Evolutionary conservation across 2,797 vertebrate genomes (phyloP), one percentile per base, ranked within the genome.

Genomic region (Loriculus beryllinus): DNA sequence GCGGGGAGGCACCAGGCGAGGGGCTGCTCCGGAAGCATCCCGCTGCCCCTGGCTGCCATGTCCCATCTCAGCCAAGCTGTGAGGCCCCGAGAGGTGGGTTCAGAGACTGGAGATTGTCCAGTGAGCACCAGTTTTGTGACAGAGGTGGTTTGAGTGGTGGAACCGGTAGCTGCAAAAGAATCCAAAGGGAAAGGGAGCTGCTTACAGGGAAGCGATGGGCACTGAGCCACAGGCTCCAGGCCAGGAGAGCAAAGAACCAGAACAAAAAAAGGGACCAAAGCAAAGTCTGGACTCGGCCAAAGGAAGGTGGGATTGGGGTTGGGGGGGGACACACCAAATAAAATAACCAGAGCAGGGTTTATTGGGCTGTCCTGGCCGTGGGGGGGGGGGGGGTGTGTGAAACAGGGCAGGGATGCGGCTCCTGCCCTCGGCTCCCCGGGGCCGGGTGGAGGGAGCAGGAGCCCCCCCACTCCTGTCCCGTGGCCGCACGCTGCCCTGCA

Each of bases 101-200:
- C 80, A 80, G 92, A 93, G 84, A 95, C 94, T 95, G 94, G 96
- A 97, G 79, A 69, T 94, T 2, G 7, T 97, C 95, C 96, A 97
- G 96, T 95, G 60, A 97, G 97, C 97, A 97, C 97, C 97, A 95
- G 92, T 95, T 93, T 93, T 3, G 7, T 92, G 35, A 96, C 88
- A 78, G 93, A 97, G 92, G 93, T 93, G 82, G 82, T 86, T 45
- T 89, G 91, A 86, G 72, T 77, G 52, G 91, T 86, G 80, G 69
- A 87, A 94, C 57, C 60, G 76, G 94, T 47, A 84, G 91, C 86
- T 91, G 71, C 82, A 90, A 96, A 88, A 76, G 71, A 92, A 94
- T 78, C 52, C 62, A 40, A 72, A 85, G 54, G 68, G 79, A 72
- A 93, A 86, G 40, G 45, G 49, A 60, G 52, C 74, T 68, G 82